Conservation (phyloP, 2,888 invertebrate genomes). For the Rotaria socialis region DNA sequence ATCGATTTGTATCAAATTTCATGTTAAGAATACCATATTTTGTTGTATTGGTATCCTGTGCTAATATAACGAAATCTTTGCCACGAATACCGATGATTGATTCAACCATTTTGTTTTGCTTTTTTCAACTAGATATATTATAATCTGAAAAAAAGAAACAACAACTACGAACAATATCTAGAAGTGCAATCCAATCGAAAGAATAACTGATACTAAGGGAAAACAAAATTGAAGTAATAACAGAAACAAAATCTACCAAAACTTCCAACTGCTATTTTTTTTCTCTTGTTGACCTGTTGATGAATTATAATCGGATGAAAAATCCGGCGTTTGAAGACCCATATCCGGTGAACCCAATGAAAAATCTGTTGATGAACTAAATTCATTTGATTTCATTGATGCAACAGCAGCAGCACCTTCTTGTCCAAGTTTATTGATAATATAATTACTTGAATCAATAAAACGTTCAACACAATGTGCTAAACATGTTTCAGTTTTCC, state of each 20-base stretch:
- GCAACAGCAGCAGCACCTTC: slow-evolving; percentile 20
- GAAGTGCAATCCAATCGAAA: background rate
- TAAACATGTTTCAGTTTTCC: slow-evolving; percentile 68
- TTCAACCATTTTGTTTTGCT: slow-evolving; percentile 62
- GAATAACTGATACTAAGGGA: background rate
- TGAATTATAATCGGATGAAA: background rate
- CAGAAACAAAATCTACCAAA: slow-evolving; percentile 7
- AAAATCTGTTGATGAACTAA: slow-evolving; percentile 20
- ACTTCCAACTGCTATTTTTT: slow-evolving; percentile 1
- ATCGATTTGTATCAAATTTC: slow-evolving; percentile 34
- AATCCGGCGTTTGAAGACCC: slow-evolving; percentile 28
- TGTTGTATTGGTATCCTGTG: slow-evolving; percentile 74
- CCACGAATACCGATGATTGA: slow-evolving; percentile 85
- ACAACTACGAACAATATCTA: too few relatives aligned
- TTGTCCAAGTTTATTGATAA: slow-evolving; percentile 37
- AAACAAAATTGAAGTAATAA: background rate
- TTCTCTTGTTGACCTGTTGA: background rate
- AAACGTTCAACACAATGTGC: slow-evolving; percentile 71
- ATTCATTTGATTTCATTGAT: background rate
- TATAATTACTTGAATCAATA: slow-evolving; percentile 62
- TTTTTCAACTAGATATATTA: too few relatives aligned
- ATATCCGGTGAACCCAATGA: slow-evolving; percentile 36
- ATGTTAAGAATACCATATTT: slow-evolving; percentile 31
- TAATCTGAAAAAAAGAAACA: too few relatives aligned
- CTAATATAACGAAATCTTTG: slow-evolving; percentile 83